Percentiles rank a stretch among this genome's conserved stretches.
Evolutionary conservation across 2,888 invertebrate species (phyloP).

Genomic region (Acanthococcus lagerstroemiae): DNA sequence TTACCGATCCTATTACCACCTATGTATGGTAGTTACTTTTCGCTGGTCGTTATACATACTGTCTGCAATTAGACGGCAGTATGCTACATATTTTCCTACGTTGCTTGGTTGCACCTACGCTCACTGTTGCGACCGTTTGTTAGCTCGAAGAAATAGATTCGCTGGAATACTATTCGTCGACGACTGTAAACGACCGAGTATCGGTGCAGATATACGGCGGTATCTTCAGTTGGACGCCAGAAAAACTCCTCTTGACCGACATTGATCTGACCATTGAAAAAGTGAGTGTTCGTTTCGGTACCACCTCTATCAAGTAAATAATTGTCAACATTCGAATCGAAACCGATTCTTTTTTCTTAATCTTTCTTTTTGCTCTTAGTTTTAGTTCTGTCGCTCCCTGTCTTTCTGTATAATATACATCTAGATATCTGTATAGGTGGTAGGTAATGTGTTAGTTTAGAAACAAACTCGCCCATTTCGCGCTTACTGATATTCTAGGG

Average conservation of each 20-base stretch:
- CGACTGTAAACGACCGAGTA: slow-evolving; percentile 31
- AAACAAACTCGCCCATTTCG: no score
- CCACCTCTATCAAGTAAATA: background rate
- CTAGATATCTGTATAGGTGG: no score
- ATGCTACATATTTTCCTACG: background rate
- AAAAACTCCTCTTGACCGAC: slow-evolving; percentile 1
- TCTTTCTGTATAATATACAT: no score
- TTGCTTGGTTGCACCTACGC: background rate
- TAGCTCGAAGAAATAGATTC: slow-evolving; percentile 40
- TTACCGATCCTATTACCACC: no score
- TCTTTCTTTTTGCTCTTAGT: no score
- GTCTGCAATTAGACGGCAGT: no score
- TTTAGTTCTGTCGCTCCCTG: no score
- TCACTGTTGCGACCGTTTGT: slow-evolving; percentile 10
- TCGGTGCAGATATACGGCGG: background rate
- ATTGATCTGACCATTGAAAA: background rate
- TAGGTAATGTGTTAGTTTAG: no score
- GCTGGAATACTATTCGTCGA: slow-evolving; percentile 41
- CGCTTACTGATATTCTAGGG: no score
- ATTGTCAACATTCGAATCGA: background rate
- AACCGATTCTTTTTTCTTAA: no score
- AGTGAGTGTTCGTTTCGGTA: background rate
- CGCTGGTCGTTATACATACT: no score
- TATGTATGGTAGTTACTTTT: no score
- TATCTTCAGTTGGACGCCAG: slow-evolving; percentile 5